phyloP scores from a whole-genome alignment of 2,888 invertebrate species.

The Willowsia nigromaculata region DNA sequence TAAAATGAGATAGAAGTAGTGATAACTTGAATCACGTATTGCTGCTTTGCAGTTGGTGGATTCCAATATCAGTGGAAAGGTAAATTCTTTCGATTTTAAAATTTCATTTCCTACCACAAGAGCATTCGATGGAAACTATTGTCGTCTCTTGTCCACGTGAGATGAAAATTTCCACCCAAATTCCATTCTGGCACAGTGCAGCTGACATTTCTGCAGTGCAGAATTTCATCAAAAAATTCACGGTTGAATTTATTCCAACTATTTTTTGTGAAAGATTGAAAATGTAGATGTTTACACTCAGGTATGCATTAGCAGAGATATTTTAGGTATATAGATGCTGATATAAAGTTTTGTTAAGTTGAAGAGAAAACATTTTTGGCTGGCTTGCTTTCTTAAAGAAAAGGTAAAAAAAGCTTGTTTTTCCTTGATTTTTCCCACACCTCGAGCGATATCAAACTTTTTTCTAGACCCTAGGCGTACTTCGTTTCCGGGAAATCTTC shows the following conservation, averaged over 20 bases:
- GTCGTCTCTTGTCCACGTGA: not conserved
- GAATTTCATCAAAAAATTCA: constrained; percentile 1
- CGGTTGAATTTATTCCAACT: constrained; percentile 12
- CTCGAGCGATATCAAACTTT: not conserved
- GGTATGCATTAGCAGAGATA: too few relatives aligned
- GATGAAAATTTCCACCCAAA: not conserved
- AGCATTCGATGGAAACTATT: not conserved
- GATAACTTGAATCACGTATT: too few relatives aligned
- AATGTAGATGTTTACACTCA: not conserved
- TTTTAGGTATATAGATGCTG: too few relatives aligned
- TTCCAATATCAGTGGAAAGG: too few relatives aligned
- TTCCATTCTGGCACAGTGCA: constrained; percentile 22
- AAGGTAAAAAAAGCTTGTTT: not conserved
- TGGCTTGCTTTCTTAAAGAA: not conserved
- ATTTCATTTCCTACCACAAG: not conserved
- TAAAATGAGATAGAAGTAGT: too few relatives aligned
- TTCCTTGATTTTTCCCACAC: constrained; percentile 1
- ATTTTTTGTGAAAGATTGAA: not conserved
- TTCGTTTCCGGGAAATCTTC: not conserved
- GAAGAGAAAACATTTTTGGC: constrained; percentile 11
- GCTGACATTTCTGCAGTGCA: not conserved
- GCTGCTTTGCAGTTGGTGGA: too few relatives aligned
- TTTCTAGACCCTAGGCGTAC: not conserved
- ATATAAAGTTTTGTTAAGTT: constrained; percentile 1
- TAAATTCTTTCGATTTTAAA: not conserved